phyloP scores from a whole-genome alignment of 2,797 vertebrate genomes.

The Enteromius anoplus region DNA sequence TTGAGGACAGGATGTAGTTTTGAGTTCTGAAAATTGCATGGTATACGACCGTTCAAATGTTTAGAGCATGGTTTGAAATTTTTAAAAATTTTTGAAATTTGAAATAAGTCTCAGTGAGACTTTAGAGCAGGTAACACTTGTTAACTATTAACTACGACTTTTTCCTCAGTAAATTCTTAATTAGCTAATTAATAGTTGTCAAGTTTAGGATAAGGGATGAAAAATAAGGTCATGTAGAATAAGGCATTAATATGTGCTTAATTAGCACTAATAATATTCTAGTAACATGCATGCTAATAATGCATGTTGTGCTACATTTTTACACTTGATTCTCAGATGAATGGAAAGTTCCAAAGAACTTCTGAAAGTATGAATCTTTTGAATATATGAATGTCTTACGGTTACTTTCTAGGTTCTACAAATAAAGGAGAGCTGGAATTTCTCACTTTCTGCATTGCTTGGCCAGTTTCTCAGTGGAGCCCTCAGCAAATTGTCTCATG shows the following conservation, averaged over 20 bases:
- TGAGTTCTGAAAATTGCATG: background rate
- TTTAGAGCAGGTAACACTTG: no score
- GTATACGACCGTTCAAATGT: background rate
- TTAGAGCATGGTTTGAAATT: background rate
- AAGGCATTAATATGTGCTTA: no score
- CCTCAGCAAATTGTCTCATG: slow-evolving; percentile 95
- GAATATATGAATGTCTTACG: background rate
- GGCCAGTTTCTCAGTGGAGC: slow-evolving; percentile 96
- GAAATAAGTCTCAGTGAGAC: background rate
- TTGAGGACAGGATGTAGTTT: background rate
- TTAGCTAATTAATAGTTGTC: no score
- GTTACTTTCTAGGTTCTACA: background rate
- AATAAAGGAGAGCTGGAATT: background rate
- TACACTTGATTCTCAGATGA: background rate
- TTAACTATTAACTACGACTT: no score
- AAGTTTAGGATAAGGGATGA: no score
- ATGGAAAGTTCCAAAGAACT: background rate
- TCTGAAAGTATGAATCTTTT: background rate
- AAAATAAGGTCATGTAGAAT: no score
- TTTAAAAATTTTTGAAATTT: background rate
- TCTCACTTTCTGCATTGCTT: slow-evolving; percentile 97
- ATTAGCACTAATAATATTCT: no score
- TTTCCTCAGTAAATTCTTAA: no score
- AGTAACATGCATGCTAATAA: no score
- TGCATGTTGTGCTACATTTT: background rate